Evolutionary conservation across 2,113 vertebrate genomes (phyloP), one percentile per base, ranked within the genome.

Genomic region (Picathartes gymnocephalus): DNA sequence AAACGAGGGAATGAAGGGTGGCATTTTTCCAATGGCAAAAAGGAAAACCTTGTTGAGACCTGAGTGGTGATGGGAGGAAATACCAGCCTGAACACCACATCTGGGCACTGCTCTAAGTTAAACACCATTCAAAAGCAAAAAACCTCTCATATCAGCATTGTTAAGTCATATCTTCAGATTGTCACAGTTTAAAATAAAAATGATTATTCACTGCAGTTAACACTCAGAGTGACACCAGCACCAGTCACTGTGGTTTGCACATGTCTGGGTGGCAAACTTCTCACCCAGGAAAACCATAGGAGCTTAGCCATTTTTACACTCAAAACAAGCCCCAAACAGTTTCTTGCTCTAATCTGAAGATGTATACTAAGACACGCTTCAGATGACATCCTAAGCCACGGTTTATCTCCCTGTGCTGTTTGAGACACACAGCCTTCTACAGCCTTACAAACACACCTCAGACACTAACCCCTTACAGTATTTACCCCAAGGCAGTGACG

Each of bases 401-500:
- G 31, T 47, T 88, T 37, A 66, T 45, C 27, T 19, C n/a, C 53
- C 40, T 53, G 10, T 30, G 31, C 2, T 3, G 37, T 61, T 37
- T 11, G 1, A 84, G 24, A 66, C 27, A 65, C 39, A 45, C 10
- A 50, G 13, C 11, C 19, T 65, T 30, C 42, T 33, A 37, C 64
- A 86, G 33, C 31, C 18, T n/a, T 71, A 9, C 0, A 0, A 48
- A 20, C 13, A 39, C 4, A 6, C 9, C 10, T 70, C 64, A 0
- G n/a, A 77, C 9, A 9, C 13, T 42, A n/a, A 44, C 14, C 45
- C 37, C 16, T 70, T 6, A 25, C 0, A 3, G 23, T 14, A 61
- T 76, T 56, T 42, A 68, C 6, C 8, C 5, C 30, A 78, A 83
- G 21, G 39, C 30, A 96, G 11, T 1, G 5, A 87, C 16, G 15